Percentiles rank a stretch among this genome's conserved stretches.
Evolutionary conservation across 2,888 invertebrate genomes (phyloP).

Genomic region (Protonemura montana): DNA sequence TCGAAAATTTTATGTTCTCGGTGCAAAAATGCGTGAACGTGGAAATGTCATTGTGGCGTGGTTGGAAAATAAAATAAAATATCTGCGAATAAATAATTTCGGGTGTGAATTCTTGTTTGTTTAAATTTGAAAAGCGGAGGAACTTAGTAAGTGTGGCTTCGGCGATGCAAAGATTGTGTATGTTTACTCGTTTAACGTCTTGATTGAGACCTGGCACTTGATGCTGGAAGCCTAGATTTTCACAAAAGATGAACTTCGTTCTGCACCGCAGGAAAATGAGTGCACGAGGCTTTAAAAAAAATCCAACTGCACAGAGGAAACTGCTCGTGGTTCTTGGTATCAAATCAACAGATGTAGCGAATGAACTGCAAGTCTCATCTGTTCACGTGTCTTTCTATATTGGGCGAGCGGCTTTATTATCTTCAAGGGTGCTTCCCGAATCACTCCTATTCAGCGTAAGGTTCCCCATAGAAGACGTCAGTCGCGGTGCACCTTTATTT

Average conservation of each 20-base stretch:
- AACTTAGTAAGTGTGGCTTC: background rate
- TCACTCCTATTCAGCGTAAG: background rate
- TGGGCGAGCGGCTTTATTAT: background rate
- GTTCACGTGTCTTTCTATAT: background rate
- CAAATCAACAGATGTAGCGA: slow-evolving; percentile 17
- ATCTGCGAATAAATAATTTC: slow-evolving; percentile 4
- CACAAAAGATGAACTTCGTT: background rate
- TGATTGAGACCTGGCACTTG: background rate
- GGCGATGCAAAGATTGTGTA: background rate
- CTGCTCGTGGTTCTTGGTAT: background rate
- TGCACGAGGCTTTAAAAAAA: background rate
- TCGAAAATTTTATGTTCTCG: background rate
- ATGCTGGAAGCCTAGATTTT: background rate
- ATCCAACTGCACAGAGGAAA: background rate
- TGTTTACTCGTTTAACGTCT: background rate
- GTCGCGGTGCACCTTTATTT: slow-evolving; percentile 1
- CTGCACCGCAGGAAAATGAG: background rate
- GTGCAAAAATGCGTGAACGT: background rate
- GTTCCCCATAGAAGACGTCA: background rate
- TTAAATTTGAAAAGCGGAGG: background rate
- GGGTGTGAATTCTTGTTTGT: background rate
- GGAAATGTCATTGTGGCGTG: slow-evolving; percentile 17
- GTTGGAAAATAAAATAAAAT: slow-evolving; percentile 13
- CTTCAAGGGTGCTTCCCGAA: background rate
- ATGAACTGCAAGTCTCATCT: background rate